A percentile compares a stretch with the other conserved stretches of the same genome.
phyloP scores from a whole-genome alignment of 1,140 invertebrate genomes.

The Acromyrmex echinatior region DNA sequence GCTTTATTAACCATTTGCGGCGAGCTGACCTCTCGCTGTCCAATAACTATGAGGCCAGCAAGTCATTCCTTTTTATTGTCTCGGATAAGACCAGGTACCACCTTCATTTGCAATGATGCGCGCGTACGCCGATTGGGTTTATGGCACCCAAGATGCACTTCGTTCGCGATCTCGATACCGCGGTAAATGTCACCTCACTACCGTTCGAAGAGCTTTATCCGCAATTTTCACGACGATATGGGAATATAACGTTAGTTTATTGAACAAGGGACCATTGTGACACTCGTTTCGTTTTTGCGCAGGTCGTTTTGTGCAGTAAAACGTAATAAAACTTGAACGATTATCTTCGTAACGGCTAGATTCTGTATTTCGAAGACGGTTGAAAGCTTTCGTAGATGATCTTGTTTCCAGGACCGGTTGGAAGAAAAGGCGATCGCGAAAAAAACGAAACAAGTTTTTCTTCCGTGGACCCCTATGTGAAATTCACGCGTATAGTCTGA shows the following conservation, averaged over 20 bases:
- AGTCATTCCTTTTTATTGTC: conserved; percentile 76
- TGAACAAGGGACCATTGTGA: neutral
- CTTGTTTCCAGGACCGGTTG: conserved; percentile 38
- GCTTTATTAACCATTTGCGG: conserved; percentile 83
- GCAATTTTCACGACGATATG: conserved; percentile 21
- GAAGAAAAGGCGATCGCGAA: neutral
- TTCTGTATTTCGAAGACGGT: conserved; percentile 49
- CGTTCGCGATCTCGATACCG: conserved; percentile 38
- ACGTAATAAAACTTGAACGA: neutral
- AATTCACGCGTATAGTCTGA: conserved; percentile 42
- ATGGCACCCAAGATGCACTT: conserved; percentile 64
- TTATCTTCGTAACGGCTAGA: neutral
- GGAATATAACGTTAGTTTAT: conserved; percentile 30
- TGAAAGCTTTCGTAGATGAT: neutral
- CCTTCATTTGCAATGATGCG: conserved; percentile 72
- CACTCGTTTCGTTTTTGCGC: neutral
- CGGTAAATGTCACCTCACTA: neutral
- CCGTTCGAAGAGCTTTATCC: conserved; percentile 14
- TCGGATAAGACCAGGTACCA: conserved; percentile 70
- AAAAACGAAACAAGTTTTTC: conserved; percentile 61
- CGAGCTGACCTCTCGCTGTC: conserved; percentile 72
- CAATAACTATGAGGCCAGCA: conserved; percentile 68
- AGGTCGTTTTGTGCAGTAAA: neutral
- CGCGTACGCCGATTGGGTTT: conserved; percentile 67
- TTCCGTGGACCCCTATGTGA: conserved; percentile 61